Evolutionary conservation across 2,888 invertebrate genomes (phyloP), one percentile per base, ranked within the genome.

Genomic region (Chloromyia formosa): DNA sequence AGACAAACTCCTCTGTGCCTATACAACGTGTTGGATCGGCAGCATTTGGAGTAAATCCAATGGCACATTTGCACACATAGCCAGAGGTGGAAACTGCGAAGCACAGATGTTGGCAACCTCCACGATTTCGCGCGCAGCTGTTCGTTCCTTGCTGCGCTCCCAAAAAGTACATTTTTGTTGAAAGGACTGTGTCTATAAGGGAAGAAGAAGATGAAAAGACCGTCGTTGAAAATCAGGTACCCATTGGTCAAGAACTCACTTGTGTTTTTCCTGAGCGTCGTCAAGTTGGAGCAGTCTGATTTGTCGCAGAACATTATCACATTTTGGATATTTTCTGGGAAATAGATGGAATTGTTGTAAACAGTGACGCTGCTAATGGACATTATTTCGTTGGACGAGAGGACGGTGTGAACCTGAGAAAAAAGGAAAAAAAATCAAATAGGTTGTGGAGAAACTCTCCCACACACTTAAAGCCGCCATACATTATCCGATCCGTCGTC

Each of bases 41-140:
- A 0, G 87, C 85, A 81, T 89, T 87, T 20, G 86, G 80, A 16
- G 83, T 81, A 82, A 89, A 93, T 0, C 95, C 95, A 68, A 91
- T 88, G 9, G 94, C 92, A 85, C 95, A 96, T 80, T 88, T 89
- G 82, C 95, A 96, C 18, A 87, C 87, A 80, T 88, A 87, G 71
- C 86, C 86, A 0, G 82, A 85, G 14, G 81, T 79, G 0, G 90
- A 88, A 20, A 87, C 87, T 3, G 93, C 91, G 78, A 94, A 83
- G 82, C 94, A 94, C 4, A 94, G 86, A 82, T 94, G 93, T 77
- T 90, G 88, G 83, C 94, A 94, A 42, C 88, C 87, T 0, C 87
- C 85, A 79, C 88, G 88, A 77, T 88, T 77, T 64, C 84, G 82
- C 54, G 88, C 87, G 80, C 91, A 89, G 0, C 87, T 86, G 81